Evolutionary conservation across 1,140 invertebrate species (phyloP), one percentile per base, ranked within the genome.

Genomic region (Polypedilum pembai): DNA sequence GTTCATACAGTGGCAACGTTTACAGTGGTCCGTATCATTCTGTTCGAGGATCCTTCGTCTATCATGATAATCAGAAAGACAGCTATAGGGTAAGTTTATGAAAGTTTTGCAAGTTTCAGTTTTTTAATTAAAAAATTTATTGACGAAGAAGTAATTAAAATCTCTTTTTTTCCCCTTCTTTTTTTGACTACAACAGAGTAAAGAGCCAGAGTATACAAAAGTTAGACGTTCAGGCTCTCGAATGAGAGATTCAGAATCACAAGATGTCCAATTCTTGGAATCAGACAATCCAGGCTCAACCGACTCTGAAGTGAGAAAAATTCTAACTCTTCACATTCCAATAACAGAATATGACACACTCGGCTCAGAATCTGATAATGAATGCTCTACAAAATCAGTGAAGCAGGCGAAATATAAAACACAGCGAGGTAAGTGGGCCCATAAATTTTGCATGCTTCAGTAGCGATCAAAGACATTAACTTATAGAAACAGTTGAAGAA

Each of bases 271-370:
- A 80, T 84, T 90, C 90, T 82, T 89, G 90, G 90, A 92, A 85
- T 92, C 90, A 83, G 90, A 92, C 87, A 92, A 92, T 87, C 86
- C 91, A 86, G 90, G 90, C 81, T 92, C 90, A 81, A 92, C 91
- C 85, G 91, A 92, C 85, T 92, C 90, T 81, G 91, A 92, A 85
- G 90, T 92, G 85, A 92, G 91, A 89, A 91, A 92, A 88, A 92
- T 92, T 87, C 83, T 92, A 88, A 91, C 90, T 79, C 88, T 92
- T 83, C 90, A 92, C 87, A 90, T 92, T 86, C 90, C 91, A 85
- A 92, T 92, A 90, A 91, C 90, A 88, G 90, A 92, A 84, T 92
- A 92, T 85, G 90, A 92, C 82, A 91, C 90, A 75, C 86, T 90
- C 76, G 90, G 88, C 75, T 88, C 88, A 78, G 90, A 91, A 82